These are phyloP conservation scores for Vulpes ferrilata DNA, from an alignment of 2,113 vertebrate species.

Conservation along the genomic window DNA sequence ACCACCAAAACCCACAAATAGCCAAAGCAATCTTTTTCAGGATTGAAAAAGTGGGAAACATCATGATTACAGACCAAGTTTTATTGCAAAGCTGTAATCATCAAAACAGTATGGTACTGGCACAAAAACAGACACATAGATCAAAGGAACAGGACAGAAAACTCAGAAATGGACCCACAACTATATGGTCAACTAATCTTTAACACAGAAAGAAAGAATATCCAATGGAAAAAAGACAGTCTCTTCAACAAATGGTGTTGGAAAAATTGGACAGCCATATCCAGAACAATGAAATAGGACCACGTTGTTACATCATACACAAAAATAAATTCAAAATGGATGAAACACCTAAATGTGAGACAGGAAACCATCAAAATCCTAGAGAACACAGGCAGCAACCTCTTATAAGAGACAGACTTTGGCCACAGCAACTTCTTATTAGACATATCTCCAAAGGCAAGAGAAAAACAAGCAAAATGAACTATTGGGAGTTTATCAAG, in stretches of 20 bases:
- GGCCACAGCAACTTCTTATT: too few species aligned
- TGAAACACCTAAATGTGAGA: too few species aligned
- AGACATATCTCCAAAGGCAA: too few species aligned
- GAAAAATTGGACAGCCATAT: not conserved
- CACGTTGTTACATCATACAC: too few species aligned
- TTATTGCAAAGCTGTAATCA: not conserved
- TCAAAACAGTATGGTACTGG: not conserved
- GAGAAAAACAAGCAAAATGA: too few species aligned
- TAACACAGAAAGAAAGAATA: not conserved
- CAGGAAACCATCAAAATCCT: too few species aligned
- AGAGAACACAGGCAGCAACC: too few species aligned
- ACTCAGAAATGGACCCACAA: not conserved
- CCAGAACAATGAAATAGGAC: not conserved
- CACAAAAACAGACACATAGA: not conserved
- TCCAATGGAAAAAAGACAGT: not conserved
- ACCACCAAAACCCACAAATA: not conserved
- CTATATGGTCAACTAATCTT: not conserved
- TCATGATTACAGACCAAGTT: not conserved
- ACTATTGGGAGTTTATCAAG: too few species aligned
- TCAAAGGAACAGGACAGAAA: not conserved
- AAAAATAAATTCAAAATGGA: too few species aligned
- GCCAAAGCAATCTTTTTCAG: not conserved
- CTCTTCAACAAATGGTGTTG: not conserved
- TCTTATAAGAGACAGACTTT: too few species aligned
- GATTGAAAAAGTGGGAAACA: not conserved